phyloP scores from a whole-genome alignment of 2,797 vertebrate genomes.

The Onychomys torridus region DNA sequence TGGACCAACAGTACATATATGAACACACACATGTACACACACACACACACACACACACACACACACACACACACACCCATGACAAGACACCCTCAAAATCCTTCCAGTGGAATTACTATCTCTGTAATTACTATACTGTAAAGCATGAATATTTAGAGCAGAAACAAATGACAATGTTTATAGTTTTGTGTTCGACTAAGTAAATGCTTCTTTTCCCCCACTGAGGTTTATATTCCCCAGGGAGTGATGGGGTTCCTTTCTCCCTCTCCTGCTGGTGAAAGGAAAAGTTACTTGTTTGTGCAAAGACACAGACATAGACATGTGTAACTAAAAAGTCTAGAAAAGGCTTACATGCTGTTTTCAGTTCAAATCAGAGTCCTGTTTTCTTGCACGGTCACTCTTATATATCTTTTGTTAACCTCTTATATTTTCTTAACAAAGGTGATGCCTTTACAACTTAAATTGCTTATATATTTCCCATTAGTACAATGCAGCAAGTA shows the following conservation, averaged over 20 bases:
- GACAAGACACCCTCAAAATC: not conserved
- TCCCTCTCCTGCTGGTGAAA: not conserved
- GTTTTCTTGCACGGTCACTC: not conserved
- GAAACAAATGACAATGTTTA: not conserved
- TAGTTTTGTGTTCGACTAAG: constrained; percentile 4
- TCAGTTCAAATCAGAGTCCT: not conserved
- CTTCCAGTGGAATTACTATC: not conserved
- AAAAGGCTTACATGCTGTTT: not conserved
- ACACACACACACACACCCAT: not conserved
- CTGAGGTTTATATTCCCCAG: not conserved
- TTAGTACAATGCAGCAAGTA: not conserved
- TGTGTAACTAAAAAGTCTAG: constrained; percentile 10
- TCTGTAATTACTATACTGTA: not conserved
- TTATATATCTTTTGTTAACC: not conserved
- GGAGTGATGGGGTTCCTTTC: not conserved
- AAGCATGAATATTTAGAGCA: not conserved
- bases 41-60: not conserved
- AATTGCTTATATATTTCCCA: not conserved
- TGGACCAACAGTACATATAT: not conserved
- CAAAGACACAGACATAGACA: not conserved
- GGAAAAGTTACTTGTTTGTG: not conserved
- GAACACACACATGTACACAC: rapidly evolving
- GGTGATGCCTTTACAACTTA: not conserved
- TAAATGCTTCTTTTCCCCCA: not conserved
- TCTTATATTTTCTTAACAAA: not conserved